These are phyloP conservation scores for Salvelinus alpinus DNA, from an alignment of 2,113 vertebrate genomes.

Conservation along the genomic window DNA sequence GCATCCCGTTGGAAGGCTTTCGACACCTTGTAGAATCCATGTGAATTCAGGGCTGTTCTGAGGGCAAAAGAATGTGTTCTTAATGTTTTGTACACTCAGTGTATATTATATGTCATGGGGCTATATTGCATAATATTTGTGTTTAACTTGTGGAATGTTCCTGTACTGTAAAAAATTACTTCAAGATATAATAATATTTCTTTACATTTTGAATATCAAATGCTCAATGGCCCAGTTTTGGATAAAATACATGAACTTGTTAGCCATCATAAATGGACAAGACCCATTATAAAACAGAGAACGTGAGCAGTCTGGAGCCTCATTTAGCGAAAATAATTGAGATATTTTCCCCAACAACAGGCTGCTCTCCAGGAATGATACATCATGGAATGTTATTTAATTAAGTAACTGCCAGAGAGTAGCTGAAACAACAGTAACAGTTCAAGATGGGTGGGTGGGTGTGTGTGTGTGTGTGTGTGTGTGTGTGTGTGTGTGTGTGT, in stretches of 20 bases:
- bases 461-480: no score
- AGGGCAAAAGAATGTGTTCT: no score
- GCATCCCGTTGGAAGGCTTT: no score
- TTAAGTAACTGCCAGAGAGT: constrained; percentile 42
- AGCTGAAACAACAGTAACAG: constrained; percentile 31
- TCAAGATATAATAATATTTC: background rate
- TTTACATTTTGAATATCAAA: background rate
- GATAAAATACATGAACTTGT: background rate
- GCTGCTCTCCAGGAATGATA: background rate
- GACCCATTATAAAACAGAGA: background rate
- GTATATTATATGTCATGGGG: background rate
- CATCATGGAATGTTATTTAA: constrained; percentile 45
- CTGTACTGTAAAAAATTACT: background rate
- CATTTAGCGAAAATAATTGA: background rate
- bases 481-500: no score
- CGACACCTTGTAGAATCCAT: no score
- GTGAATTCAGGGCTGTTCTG: no score
- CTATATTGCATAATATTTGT: background rate
- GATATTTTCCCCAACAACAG: background rate
- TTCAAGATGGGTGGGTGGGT: background rate
- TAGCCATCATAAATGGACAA: background rate
- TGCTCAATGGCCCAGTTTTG: background rate
- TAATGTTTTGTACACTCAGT: no score
- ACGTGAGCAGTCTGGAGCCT: background rate
- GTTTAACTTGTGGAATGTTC: background rate